phyloP scores from a whole-genome alignment of 2,113 vertebrate genomes.

The Columbina picui region DNA sequence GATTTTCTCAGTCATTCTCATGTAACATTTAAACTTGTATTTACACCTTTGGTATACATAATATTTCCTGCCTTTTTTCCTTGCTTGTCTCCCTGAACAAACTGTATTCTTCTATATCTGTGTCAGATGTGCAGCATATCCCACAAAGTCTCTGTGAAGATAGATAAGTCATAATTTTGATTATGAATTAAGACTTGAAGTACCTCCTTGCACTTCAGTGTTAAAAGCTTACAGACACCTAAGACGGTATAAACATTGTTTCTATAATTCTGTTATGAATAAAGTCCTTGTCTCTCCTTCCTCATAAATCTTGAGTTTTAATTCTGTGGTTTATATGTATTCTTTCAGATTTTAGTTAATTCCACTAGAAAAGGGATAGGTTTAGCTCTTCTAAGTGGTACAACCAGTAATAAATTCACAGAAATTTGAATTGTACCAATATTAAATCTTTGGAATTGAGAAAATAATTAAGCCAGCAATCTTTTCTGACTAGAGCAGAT shows the following conservation, averaged over 20 bases:
- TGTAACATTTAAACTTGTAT: background rate
- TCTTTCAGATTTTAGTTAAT: conserved; percentile 21
- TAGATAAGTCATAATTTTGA: background rate
- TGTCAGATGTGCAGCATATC: background rate
- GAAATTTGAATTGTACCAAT: background rate
- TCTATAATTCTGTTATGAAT: background rate
- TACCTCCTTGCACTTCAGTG: background rate
- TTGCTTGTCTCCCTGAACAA: background rate
- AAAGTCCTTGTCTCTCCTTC: background rate
- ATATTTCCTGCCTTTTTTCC: background rate
- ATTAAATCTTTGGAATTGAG: conserved; percentile 3
- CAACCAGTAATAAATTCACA: background rate
- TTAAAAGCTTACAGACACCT: background rate
- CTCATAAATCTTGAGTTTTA: background rate
- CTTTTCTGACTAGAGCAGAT: conserved; percentile 2
- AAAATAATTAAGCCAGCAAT: background rate
- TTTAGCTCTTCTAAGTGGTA: background rate
- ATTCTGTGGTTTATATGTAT: background rate
- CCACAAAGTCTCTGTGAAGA: background rate
- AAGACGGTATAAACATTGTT: background rate
- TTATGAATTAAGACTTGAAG: background rate
- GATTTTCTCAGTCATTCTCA: background rate
- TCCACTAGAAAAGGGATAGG: background rate
- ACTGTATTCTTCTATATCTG: background rate
- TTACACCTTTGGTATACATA: background rate